A percentile compares a stretch with the other conserved stretches of the same genome.
Conservation (phyloP, 2,113 vertebrate species). For the Marcusenius ussheri region DNA sequence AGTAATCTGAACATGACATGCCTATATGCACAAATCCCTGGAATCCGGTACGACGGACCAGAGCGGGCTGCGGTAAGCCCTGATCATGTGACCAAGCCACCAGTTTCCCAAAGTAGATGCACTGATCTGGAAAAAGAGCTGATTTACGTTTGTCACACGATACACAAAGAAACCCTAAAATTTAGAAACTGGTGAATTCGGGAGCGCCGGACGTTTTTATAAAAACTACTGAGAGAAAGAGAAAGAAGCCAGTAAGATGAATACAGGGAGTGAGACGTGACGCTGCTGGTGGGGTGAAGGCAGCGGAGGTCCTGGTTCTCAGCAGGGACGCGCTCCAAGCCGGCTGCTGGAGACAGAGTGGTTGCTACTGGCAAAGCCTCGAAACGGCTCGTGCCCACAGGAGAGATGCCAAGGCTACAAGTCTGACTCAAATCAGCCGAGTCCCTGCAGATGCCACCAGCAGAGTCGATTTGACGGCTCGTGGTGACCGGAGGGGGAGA, state of each 20-base stretch:
- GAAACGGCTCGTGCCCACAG: slow-evolving; percentile 80
- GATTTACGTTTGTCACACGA: slow-evolving; percentile 66
- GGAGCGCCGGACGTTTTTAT: slow-evolving; percentile 68
- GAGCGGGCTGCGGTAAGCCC: not conserved
- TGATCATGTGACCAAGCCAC: slow-evolving; percentile 22
- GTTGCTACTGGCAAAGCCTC: slow-evolving; percentile 80
- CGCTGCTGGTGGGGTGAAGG: slow-evolving; percentile 79
- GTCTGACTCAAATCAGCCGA: slow-evolving; percentile 53
- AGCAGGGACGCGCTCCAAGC: slow-evolving; percentile 79
- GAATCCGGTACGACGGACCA: slow-evolving; percentile 30
- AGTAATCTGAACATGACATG: slow-evolving; percentile 59
- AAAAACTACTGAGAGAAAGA: slow-evolving; percentile 67
- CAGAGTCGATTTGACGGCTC: slow-evolving; percentile 41
- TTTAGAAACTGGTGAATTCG: slow-evolving; percentile 63
- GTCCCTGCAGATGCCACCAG: slow-evolving; percentile 48
- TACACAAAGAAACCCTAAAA: slow-evolving; percentile 53
- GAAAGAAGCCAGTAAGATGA: slow-evolving; percentile 81
- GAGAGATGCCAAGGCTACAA: slow-evolving; percentile 81
- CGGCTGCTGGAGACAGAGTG: slow-evolving; percentile 75
- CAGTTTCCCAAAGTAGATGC: slow-evolving; percentile 41
- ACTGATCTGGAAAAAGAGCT: slow-evolving; percentile 42
- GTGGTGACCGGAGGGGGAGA: slow-evolving; percentile 64
- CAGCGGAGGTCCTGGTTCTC: slow-evolving; percentile 75
- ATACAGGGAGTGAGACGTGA: slow-evolving; percentile 70
- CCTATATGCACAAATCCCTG: not conserved